phyloP scores from a whole-genome alignment of 2,113 vertebrate species.

The Melanotaenia duboulayi region DNA sequence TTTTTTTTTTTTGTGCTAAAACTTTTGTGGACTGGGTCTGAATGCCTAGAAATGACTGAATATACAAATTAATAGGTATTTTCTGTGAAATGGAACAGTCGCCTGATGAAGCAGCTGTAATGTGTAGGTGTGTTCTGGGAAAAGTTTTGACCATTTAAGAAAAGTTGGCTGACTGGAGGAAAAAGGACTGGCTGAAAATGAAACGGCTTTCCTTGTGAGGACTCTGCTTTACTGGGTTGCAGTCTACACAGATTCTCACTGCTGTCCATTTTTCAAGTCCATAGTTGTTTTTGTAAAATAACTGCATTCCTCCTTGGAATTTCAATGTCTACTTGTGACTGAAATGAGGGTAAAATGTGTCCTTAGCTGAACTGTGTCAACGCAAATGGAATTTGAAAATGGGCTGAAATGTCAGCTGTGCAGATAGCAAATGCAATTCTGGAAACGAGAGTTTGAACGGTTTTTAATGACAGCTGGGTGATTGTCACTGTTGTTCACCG shows the following conservation, averaged over 20 bases:
- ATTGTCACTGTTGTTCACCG: not conserved
- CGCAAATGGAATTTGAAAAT: constrained; percentile 38
- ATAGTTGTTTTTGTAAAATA: constrained; percentile 41
- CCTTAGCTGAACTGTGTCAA: constrained; percentile 11
- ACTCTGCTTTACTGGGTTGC: not conserved
- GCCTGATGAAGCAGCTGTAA: not conserved
- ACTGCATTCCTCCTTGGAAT: constrained; percentile 39
- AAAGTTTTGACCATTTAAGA: constrained; percentile 35
- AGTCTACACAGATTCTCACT: constrained; percentile 25
- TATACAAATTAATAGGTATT: not conserved
- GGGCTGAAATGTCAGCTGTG: constrained; percentile 28
- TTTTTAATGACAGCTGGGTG: not conserved
- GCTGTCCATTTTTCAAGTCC: constrained; percentile 11
- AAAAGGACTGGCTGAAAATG: constrained; percentile 18
- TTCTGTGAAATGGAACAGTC: not conserved
- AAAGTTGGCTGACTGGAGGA: constrained; percentile 20
- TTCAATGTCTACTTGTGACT: constrained; percentile 45
- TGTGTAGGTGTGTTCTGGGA: constrained; percentile 12
- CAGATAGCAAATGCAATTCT: constrained; percentile 11
- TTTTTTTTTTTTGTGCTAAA: not conserved
- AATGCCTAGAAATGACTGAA: constrained; percentile 22
- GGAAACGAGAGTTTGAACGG: constrained; percentile 7
- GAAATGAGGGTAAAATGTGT: constrained; percentile 12
- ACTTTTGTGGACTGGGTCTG: not conserved
- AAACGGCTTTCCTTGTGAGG: constrained; percentile 15